Base-by-base conservation (phyloP, 2,888 invertebrate species). In the Hylaea fasciaria region DNA sequence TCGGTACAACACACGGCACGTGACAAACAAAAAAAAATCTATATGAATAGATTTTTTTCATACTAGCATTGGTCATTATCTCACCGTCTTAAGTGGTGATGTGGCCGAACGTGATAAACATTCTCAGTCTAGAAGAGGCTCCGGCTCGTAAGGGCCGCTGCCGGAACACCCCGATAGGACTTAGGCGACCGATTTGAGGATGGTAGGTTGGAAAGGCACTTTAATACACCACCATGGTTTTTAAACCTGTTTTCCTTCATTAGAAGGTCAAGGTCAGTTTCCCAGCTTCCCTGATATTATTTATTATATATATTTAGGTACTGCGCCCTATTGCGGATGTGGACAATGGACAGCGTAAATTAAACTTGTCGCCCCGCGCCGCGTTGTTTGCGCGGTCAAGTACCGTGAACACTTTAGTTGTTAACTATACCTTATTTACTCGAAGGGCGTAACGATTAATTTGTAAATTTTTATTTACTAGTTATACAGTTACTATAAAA, bases 11-110 rank as follows among this genome's bases (percentile, higher is more conserved):
- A 64, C 66, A 71, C 70, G 64, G 62, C 65, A 47, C 56, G 68
- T 64, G 67, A 67, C 70, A 72, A 65, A 72, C 66, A 67, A 66
- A 62, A 70, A 54, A 61, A 70, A 10, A 52, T 69, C 71, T 72
- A 77, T 68, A 70, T 76, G 77, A 75, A 67, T 58, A 48, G n/a
- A n/a, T n/a, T n/a, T n/a, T n/a, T n/a, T n/a, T n/a, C n/a, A n/a
- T n/a, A n/a, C n/a, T n/a, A n/a, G n/a, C n/a, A n/a, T n/a, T n/a
- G n/a, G n/a, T n/a, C n/a, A n/a, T n/a, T n/a, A n/a, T n/a, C n/a
- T n/a, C n/a, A n/a, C n/a, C n/a, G n/a, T n/a, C n/a, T n/a, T n/a
- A n/a, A n/a, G n/a, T n/a, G n/a, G n/a, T n/a, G n/a, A n/a, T n/a
- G n/a, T n/a, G n/a, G n/a, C n/a, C n/a, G n/a, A n/a, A n/a, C n/a